These are phyloP conservation scores for Cosmorhoe ocellata DNA, from an alignment of 2,888 invertebrate species.

Conservation along the genomic window DNA sequence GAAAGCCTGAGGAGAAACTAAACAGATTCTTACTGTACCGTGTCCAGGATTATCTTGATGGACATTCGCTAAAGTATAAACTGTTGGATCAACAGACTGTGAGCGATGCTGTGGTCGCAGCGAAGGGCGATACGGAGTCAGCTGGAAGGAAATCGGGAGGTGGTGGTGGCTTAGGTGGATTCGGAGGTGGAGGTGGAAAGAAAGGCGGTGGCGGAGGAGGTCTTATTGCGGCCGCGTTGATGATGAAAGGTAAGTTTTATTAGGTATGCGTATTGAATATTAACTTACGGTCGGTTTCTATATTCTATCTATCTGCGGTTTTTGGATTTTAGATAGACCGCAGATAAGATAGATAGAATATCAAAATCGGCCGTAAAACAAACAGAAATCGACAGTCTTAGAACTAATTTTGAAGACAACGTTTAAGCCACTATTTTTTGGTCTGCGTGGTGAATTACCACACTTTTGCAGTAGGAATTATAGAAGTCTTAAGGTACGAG, in stretches of 20 bases:
- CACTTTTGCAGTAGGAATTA: no score
- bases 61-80: constrained; percentile 88
- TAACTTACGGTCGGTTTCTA: no score
- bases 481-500: no score
- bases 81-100: constrained; percentile 85
- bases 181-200: constrained; percentile 66
- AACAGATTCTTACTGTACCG: constrained; percentile 87
- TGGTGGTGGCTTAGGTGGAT: constrained; percentile 61
- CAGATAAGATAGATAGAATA: no score
- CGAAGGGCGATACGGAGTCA: constrained; percentile 67
- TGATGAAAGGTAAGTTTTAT: constrained; percentile 82
- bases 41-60: constrained; percentile 87
- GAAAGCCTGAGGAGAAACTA: constrained; percentile 88
- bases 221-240: constrained; percentile 81
- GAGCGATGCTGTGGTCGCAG: constrained; percentile 79
- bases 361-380: no score
- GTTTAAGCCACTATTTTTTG: no score
- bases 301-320: no score
- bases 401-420: no score
- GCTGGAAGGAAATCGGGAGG: constrained; percentile 74
- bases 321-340: no score
- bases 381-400: no score
- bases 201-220: neutral
- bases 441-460: no score
- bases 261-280: no score